phyloP scores from a whole-genome alignment of 2,888 invertebrate species.

The Eutolmus rufibarbis region DNA sequence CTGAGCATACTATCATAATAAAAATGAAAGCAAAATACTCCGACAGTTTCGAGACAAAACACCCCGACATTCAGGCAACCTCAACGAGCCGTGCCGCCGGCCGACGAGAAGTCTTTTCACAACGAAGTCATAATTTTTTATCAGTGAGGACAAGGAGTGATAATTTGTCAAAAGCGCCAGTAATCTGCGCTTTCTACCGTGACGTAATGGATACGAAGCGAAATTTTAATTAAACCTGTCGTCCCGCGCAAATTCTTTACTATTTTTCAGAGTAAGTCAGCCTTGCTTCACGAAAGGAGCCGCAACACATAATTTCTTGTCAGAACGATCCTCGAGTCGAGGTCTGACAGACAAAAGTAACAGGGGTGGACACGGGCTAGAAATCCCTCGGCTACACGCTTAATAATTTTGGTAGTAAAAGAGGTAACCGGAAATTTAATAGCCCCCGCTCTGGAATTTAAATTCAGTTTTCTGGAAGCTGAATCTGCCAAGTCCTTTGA shows the following conservation, averaged over 20 bases:
- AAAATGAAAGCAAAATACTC: background rate
- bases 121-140: background rate
- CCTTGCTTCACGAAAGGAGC: background rate
- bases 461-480: background rate
- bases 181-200: background rate
- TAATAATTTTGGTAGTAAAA: background rate
- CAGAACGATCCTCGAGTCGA: background rate
- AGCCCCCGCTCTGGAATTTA: background rate
- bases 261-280: background rate
- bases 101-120: background rate
- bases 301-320: background rate
- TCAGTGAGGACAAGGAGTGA: background rate
- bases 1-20: background rate
- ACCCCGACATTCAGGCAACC: background rate
- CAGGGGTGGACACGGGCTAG: background rate
- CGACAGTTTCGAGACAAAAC: background rate
- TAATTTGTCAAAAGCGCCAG: background rate
- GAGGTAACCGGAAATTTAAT: background rate
- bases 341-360: background rate
- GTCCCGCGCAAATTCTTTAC: background rate
- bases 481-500: background rate
- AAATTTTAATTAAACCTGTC: background rate
- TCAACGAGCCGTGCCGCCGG: background rate
- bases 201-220: background rate
- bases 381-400: background rate